Conservation (phyloP, 2,888 invertebrate species). For the Tipula helvola region DNA sequence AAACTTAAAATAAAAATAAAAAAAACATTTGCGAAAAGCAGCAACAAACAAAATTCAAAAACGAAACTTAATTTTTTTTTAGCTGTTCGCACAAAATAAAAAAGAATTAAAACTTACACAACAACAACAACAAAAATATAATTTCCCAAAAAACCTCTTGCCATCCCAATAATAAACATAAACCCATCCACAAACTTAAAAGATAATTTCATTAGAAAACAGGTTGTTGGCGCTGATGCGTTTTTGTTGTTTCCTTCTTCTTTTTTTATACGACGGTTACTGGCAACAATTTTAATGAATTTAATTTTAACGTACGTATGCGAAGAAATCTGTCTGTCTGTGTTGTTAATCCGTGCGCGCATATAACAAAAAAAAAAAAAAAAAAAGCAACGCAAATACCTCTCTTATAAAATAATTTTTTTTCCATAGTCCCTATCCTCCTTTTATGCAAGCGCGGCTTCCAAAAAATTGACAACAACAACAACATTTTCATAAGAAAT, state of each 20-base stretch:
- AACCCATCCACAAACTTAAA: neutral
- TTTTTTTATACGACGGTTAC: neutral
- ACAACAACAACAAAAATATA: neutral
- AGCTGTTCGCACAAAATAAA: neutral
- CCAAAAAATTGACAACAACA: neutral
- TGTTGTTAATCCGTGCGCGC: neutral
- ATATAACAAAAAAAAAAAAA: neutral
- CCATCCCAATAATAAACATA: neutral
- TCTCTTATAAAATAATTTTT: neutral
- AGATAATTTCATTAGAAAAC: neutral
- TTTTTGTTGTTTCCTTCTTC: neutral
- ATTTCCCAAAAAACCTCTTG: neutral
- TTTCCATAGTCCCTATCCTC: neutral
- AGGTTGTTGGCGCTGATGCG: conserved; percentile 4
- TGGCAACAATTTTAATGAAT: neutral
- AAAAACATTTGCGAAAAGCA: neutral
- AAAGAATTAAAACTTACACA: neutral
- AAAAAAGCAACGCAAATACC: neutral
- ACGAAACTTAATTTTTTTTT: neutral
- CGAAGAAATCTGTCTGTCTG: neutral
- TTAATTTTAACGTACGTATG: neutral
- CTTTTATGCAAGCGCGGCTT: neutral
- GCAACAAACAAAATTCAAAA: neutral
- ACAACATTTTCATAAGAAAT: neutral
- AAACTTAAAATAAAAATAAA: neutral